Percentiles rank a stretch among this genome's conserved stretches.
phyloP scores from a whole-genome alignment of 2,797 vertebrate genomes.

The Mus caroli region DNA sequence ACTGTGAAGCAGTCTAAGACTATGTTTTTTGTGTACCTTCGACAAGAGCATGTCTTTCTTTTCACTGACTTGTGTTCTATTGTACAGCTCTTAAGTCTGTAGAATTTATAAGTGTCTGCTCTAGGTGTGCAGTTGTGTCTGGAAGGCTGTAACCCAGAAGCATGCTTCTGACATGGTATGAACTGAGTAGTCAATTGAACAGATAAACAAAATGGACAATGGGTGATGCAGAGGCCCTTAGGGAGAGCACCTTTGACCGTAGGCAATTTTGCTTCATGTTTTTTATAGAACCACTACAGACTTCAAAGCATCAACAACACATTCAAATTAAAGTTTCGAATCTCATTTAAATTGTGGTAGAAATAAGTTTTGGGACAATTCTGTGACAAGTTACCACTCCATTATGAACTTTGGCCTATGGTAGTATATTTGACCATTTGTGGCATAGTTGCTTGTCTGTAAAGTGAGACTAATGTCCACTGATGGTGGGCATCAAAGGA shows the following conservation, averaged over 20 bases:
- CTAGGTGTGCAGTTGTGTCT: neutral
- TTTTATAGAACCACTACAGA: neutral
- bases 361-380: constrained; percentile 26
- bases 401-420: neutral
- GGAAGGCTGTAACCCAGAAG: neutral
- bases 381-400: neutral
- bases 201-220: neutral
- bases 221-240: neutral
- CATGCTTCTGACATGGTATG: neutral
- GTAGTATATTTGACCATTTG: constrained; percentile 34
- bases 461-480: neutral
- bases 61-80: neutral
- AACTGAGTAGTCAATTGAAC: neutral
- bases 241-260: neutral
- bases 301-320: constrained; percentile 20
- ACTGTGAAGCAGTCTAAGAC: neutral
- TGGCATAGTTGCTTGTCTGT: neutral
- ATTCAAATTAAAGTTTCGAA: constrained; percentile 23
- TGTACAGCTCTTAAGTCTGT: neutral
- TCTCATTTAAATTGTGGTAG: constrained; percentile 27
- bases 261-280: neutral
- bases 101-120: neutral
- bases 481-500: neutral
- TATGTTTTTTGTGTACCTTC: neutral
- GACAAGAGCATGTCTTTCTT: neutral